Percentiles rank a stretch among this genome's conserved stretches.
These are phyloP conservation scores for Abrostola triplasia DNA, from an alignment of 2,888 invertebrate genomes.

Conservation along the genomic window DNA sequence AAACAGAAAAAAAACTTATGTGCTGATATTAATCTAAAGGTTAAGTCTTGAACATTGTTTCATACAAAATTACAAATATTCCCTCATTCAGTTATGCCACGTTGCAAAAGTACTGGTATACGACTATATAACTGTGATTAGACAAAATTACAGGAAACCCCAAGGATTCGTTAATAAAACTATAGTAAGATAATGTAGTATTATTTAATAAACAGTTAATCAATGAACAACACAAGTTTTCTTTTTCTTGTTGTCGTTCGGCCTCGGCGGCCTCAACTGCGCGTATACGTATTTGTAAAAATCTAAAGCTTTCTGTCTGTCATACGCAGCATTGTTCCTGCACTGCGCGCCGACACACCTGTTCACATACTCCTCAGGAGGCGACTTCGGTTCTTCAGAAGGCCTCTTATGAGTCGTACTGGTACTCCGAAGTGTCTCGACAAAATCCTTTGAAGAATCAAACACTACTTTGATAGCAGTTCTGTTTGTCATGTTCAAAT, in stretches of 20 bases:
- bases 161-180: no score
- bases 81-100: no score
- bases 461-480: slow-evolving; percentile 82
- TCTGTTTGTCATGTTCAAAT: slow-evolving; percentile 80
- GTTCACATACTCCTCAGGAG: slow-evolving; percentile 71
- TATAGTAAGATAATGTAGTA: slow-evolving; percentile 39
- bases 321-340: slow-evolving; percentile 75
- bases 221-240: slow-evolving; percentile 56
- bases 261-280: slow-evolving; percentile 77
- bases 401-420: slow-evolving; percentile 67
- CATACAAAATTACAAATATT: no score
- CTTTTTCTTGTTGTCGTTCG: slow-evolving; percentile 66
- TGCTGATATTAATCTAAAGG: no score
- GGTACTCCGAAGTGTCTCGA: slow-evolving; percentile 79
- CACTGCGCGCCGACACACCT: slow-evolving; percentile 76
- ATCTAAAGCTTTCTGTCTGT: slow-evolving; percentile 82
- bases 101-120: no score
- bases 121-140: no score
- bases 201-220: slow-evolving; percentile 54
- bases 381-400: slow-evolving; percentile 61
- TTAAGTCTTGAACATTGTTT: no score
- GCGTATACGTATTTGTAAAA: slow-evolving; percentile 86
- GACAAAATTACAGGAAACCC: no score
- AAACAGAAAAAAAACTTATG: no score
- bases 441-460: slow-evolving; percentile 82